Conservation (phyloP, 2,797 vertebrate genomes). For the Ctenopoma multispine region DNA sequence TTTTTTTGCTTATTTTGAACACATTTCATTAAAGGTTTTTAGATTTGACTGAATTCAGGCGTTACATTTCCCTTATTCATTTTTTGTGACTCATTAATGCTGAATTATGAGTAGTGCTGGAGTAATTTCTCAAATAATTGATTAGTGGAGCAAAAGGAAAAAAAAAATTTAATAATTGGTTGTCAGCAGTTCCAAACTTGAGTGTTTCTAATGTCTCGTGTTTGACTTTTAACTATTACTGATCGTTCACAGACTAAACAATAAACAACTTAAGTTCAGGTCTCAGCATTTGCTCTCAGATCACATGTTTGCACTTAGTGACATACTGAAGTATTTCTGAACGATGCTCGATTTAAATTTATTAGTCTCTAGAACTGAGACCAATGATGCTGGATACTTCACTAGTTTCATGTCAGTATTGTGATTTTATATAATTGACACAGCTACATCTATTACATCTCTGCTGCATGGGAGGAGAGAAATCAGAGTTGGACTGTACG, state of each 20-base stretch:
- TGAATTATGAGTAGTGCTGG: background rate
- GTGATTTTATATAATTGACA: background rate
- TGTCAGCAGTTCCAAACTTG: background rate
- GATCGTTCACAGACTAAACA: background rate
- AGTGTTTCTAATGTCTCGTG: background rate
- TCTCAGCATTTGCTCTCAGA: background rate
- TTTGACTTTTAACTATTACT: background rate
- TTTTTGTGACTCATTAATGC: background rate
- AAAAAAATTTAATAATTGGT: background rate
- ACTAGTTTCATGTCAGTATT: background rate
- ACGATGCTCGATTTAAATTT: background rate
- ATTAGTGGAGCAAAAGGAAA: background rate
- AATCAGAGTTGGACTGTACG: background rate
- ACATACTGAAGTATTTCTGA: background rate
- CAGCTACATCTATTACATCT: background rate
- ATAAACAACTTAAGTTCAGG: background rate
- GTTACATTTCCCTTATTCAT: background rate
- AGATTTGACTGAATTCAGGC: conserved; percentile 29
- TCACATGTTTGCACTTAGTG: background rate
- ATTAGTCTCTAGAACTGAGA: background rate
- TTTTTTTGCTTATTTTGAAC: conserved; percentile 34
- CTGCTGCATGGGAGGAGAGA: background rate
- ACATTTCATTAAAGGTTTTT: conserved; percentile 22
- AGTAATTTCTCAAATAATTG: background rate
- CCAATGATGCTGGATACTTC: background rate